Evolutionary conservation across 2,113 vertebrate genomes (phyloP).

Genomic region (Lynx canadensis): DNA sequence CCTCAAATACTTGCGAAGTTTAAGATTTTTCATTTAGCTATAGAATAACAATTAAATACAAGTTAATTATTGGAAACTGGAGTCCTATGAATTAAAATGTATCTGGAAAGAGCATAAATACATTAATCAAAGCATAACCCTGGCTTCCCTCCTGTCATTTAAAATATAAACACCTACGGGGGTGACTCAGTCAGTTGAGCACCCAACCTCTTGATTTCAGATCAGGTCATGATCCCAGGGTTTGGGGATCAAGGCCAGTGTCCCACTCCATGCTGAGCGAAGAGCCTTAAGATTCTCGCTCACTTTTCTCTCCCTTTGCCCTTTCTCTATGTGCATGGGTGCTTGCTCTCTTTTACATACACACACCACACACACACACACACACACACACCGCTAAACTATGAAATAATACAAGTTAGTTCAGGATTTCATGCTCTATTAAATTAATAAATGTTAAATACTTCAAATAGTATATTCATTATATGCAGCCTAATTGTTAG

Average conservation of each 20-base stretch:
- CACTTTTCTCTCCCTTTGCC: too few species aligned
- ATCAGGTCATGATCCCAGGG: too few species aligned
- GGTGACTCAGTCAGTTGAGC: too few species aligned
- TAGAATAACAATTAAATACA: background rate
- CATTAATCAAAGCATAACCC: background rate
- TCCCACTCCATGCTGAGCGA: too few species aligned
- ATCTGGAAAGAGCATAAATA: slow-evolving; percentile 17
- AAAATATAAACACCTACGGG: background rate
- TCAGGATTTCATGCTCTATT: background rate
- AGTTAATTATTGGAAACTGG: background rate
- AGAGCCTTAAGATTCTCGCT: too few species aligned
- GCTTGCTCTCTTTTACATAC: too few species aligned
- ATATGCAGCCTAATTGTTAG: background rate
- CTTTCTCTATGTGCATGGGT: too few species aligned
- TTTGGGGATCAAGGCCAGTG: too few species aligned
- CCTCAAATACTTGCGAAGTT: background rate
- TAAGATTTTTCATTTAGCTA: slow-evolving; percentile 3
- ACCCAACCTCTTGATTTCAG: too few species aligned
- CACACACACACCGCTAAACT: too few species aligned
- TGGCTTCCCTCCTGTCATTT: background rate
- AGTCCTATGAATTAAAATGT: background rate
- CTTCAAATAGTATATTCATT: background rate
- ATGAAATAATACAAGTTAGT: background rate
- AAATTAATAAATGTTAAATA: slow-evolving; percentile 3
- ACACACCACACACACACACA: too few species aligned